Evolutionary conservation across 2,797 vertebrate species (phyloP), one percentile per base, ranked within the genome.

Genomic region (Sebastes iracundus): DNA sequence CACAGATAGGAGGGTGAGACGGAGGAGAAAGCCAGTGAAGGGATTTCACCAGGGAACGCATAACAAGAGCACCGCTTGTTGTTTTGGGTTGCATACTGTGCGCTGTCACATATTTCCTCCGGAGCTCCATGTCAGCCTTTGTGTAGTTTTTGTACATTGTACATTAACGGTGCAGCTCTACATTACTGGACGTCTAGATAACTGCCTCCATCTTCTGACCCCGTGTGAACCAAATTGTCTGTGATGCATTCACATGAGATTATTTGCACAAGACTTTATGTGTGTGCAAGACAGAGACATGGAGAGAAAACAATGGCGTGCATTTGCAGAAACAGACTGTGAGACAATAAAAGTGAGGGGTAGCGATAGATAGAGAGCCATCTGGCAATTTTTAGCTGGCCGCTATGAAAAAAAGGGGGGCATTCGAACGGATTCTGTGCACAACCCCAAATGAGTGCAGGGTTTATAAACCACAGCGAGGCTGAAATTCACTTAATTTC

Each of bases 331-430:
- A 63, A 81, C 69, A 82, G 70, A 81, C 35, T 77, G 77, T 30
- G 7, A 83, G 72, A 86, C 76, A 86, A 87, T 76, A 80, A 75
- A 73, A 71, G 56, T 72, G 63, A 78, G 46, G 59, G 71, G 61
- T 42, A 81, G 58, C 4, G 10, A 77, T 33, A 80, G 64, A 81
- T 79, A 75, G 73, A 82, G 69, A 83, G 71, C 87, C 87, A 90
- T 90, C 86, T 92, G 90, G 88, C 83, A 91, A 86, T 77, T 81
- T 86, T 81, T 79, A 71, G 60, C 64, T 63, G 79, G 72, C 75
- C 18, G 49, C 52, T 80, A 58, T 65, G 72, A 72, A 79, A 53
- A 56, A 56, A 80, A 82, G 32, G 49, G 38, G 42, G 73, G 53
- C 25, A 79, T 59, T 59, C 62, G 64, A 35, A 70, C 49, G 32